Base-by-base conservation (phyloP, 2,888 invertebrate species). In the Dione juno region DNA sequence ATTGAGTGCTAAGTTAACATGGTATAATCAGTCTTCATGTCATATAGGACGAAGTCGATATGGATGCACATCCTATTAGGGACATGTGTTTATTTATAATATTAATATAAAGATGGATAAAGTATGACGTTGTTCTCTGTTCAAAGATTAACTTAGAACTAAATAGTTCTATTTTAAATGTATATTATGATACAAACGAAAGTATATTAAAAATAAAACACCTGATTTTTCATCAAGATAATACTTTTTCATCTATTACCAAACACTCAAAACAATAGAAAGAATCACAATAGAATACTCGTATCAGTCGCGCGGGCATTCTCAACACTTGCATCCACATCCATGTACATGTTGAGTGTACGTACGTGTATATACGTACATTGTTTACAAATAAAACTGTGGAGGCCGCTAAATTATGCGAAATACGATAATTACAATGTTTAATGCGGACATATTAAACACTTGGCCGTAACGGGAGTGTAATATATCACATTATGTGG, bases 361-460 rank as follows among this genome's bases (percentile, higher is more conserved):
- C 5, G 28, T 28, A 28, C 5, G 28, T 28, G 5, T 67, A 10
- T 43, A 53, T 53, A 28, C 35, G 9, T 54, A n/a, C 35, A 64
- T 71, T 81, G 81, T 85, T 83, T 82, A 82, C 79, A 75, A 80
- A 82, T 77, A 75, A 63, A 11, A 67, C 69, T 69, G 66, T 77
- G 85, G 86, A 90, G 89, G 90, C 73, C 85, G 79, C 77, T 77
- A 78, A 79, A 82, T 84, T 88, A 85, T 79, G 79, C 77, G 81
- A 82, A 81, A 79, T 77, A 78, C 79, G 81, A 78, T 89, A 89
- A 90, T 89, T 87, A 82, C 74, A 73, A 79, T 81, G 80, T 85
- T 84, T 88, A 89, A 90, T 89, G 82, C 88, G 89, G 89, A 89
- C 82, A 85, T 86, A 84, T 83, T 86, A 83, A 83, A 84, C 81